Conservation (phyloP, 2,113 vertebrate genomes). For the Pseudonaja textilis region DNA sequence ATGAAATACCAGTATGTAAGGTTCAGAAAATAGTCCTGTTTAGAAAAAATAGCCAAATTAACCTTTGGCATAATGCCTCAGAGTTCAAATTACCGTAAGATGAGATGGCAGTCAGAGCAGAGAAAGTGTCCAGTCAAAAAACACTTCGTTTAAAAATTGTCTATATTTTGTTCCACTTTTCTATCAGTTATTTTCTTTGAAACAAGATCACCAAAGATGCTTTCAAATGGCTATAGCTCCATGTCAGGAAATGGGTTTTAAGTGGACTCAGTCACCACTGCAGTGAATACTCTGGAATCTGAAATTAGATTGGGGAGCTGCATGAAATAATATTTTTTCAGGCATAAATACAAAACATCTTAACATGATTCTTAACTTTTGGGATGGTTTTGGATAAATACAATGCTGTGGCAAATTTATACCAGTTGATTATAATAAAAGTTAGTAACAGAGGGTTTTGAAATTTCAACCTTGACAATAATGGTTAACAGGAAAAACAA, state of each 20-base stretch:
- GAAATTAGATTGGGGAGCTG: neutral
- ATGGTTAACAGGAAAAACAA: no score
- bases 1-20: constrained; percentile 27
- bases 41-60: constrained; percentile 40
- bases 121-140: constrained; percentile 17
- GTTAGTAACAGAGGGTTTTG: neutral
- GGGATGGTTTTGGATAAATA: neutral
- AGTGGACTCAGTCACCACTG: neutral
- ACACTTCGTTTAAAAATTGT: constrained; percentile 38
- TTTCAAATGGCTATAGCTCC: neutral
- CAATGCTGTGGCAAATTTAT: neutral
- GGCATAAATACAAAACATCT: neutral
- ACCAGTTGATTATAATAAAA: neutral
- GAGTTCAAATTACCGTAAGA: constrained; percentile 37
- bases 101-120: neutral
- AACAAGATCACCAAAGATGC: neutral
- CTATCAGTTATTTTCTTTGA: constrained; percentile 9
- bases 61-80: constrained; percentile 11
- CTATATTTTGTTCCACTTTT: constrained; percentile 18
- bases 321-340: neutral
- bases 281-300: neutral
- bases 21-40: constrained; percentile 9
- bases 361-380: neutral
- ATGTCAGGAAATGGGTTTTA: neutral
- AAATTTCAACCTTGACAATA: neutral